phyloP scores from a whole-genome alignment of 2,113 vertebrate genomes.

The Sclerurus mexicanus region DNA sequence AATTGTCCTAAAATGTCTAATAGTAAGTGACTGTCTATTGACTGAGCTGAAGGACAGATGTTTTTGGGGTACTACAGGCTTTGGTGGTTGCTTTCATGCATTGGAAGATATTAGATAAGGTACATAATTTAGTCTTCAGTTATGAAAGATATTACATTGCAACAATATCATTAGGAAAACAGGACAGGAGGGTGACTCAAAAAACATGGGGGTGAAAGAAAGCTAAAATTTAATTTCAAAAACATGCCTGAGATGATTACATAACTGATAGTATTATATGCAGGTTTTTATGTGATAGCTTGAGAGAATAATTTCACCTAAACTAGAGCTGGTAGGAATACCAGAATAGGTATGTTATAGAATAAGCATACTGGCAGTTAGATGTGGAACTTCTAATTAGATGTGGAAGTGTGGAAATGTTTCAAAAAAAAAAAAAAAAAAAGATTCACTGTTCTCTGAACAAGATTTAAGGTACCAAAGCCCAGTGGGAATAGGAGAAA shows the following conservation, averaged over 20 bases:
- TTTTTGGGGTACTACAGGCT: background rate
- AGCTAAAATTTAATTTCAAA: background rate
- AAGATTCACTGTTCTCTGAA: background rate
- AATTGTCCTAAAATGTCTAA: background rate
- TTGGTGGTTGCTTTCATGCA: background rate
- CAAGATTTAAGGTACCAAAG: background rate
- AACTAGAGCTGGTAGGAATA: background rate
- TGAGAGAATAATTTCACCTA: background rate
- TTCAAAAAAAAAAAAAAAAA: background rate
- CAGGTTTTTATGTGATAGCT: background rate
- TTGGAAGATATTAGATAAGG: background rate
- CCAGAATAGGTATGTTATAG: background rate
- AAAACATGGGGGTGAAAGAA: background rate
- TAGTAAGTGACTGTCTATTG: background rate
- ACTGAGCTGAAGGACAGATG: background rate
- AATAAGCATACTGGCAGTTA: background rate
- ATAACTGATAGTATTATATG: accelerated
- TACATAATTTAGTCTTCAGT: background rate
- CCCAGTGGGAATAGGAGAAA: accelerated
- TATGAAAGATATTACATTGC: background rate
- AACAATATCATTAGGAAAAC: background rate
- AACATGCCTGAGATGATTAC: background rate
- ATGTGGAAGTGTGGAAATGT: accelerated
- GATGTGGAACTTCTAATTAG: background rate
- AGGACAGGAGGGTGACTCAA: background rate